These are phyloP conservation scores for Fragum whitleyi DNA, from an alignment of 2,888 invertebrate species.

Conservation along the genomic window DNA sequence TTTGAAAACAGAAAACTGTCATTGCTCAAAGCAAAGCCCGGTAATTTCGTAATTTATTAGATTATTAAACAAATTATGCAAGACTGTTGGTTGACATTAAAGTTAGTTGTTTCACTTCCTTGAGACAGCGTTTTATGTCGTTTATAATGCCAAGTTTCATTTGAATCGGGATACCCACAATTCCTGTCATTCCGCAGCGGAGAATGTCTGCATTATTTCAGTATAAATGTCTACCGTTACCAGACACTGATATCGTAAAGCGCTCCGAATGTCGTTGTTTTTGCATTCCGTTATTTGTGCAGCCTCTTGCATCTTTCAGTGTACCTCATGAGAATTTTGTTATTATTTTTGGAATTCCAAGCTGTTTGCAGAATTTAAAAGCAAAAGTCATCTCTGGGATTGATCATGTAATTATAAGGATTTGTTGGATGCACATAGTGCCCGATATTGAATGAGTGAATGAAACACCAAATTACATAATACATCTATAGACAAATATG, in stretches of 20 bases:
- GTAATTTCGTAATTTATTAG: not conserved
- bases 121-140: not conserved
- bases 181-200: not conserved
- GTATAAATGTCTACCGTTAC: not conserved
- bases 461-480: no score
- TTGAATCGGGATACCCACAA: not conserved
- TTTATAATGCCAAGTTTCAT: not conserved
- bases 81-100: not conserved
- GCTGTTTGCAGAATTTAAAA: no score
- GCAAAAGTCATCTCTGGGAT: no score
- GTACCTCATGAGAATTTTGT: constrained; percentile 4
- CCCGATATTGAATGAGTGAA: no score
- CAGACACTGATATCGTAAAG: not conserved
- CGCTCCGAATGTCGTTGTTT: not conserved
- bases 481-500: no score
- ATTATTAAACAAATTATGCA: not conserved
- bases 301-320: not conserved
- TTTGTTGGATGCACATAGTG: no score
- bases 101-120: constrained; percentile 1
- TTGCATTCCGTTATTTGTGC: not conserved
- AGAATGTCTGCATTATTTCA: not conserved
- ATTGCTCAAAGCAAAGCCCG: no score
- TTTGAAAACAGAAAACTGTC: no score
- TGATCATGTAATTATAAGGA: no score
- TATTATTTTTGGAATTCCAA: not conserved